These are phyloP conservation scores for Perca schrenkii DNA, from an alignment of 2,113 vertebrate species.

Conservation along the genomic window DNA sequence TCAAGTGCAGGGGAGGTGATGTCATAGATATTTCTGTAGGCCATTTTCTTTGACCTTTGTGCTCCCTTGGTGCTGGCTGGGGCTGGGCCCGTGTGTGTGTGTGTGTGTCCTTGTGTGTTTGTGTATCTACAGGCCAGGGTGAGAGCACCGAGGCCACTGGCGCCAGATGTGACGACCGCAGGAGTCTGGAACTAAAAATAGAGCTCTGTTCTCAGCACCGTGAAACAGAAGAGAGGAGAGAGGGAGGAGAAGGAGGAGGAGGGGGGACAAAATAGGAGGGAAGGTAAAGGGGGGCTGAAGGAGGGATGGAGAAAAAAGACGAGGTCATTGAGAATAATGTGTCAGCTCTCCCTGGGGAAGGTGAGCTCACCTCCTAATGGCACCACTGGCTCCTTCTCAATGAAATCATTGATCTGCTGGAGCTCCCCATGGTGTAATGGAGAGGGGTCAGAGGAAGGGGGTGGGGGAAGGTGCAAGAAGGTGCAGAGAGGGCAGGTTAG, in stretches of 20 bases:
- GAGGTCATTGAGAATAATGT: conserved; percentile 78
- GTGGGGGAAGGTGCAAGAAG: conserved; percentile 30
- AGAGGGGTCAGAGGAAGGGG: conserved; percentile 59
- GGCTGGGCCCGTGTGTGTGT: conserved; percentile 51
- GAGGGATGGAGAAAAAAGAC: conserved; percentile 56
- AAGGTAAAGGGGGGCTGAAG: conserved; percentile 48
- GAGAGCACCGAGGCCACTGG: conserved; percentile 81
- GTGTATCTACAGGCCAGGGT: conserved; percentile 75
- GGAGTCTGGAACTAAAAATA: conserved; percentile 86
- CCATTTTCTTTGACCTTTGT: conserved; percentile 77
- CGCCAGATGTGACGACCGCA: conserved; percentile 88
- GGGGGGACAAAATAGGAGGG: conserved; percentile 33
- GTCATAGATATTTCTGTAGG: conserved; percentile 71
- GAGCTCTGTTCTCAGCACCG: conserved; percentile 83
- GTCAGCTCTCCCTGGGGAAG: conserved; percentile 72
- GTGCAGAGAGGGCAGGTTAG: conserved; percentile 47
- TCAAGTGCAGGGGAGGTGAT: conserved; percentile 66
- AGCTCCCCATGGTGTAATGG: conserved; percentile 63
- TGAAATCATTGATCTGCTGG: conserved; percentile 84
- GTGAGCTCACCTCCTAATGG: conserved; percentile 86
- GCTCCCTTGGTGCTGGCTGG: conserved; percentile 60
- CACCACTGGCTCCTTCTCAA: conserved; percentile 82
- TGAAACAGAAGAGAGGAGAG: conserved; percentile 71
- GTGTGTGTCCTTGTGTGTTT: conserved; percentile 55
- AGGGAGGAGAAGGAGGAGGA: conserved; percentile 45